Base-by-base conservation (phyloP, 2,888 invertebrate species). In the Drosophila algonquin region DNA sequence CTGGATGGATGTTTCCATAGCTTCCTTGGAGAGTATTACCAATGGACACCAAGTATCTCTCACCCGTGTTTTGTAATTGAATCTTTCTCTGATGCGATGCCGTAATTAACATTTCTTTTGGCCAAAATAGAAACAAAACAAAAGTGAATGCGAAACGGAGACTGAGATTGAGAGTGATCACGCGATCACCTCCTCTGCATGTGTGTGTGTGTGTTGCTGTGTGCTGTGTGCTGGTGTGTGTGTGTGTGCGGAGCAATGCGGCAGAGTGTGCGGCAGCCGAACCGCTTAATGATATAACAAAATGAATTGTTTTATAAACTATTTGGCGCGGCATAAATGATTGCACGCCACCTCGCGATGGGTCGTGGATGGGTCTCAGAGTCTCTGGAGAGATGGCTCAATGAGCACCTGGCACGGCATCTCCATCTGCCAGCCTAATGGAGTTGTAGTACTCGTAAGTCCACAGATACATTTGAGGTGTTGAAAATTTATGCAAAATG, bases 21-120 rank as follows among this genome's bases (percentile, higher is more conserved):
- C 32, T 48, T 57, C 56, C 51, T 9, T 16, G 16, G 30, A 8
- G 30, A 0, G 30, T 8, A 7, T 5, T 24, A 24, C 24, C 24
- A 55, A 48, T 6, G 14, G 14, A 21, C 14, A 10, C 24, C 73
- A 35, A 27, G 67, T 58, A 57, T 74, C 30, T 30, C 46, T n/a
- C 55, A 47, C 47, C 21, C 21, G 35, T 64, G 72, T 81, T 89
- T 87, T 85, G 88, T 87, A 87, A 89, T 87, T 84, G 72, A 85
- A 89, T 77, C 40, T 40, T 40, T 40, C 40, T n/a, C n/a, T n/a
- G 72, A 85, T 63, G 76, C 69, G 16, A 53, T 48, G 62, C 48
- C 64, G 71, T 71, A 74, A 84, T 87, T 84, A 81, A 73, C 53
- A 73, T 65, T 54, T 67, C 53, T 52, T 55, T 55, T 61, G 27